Percentiles rank a stretch among this genome's conserved stretches.
These are phyloP conservation scores for Osmerus eperlanus DNA, from an alignment of 2,113 vertebrate species.

Conservation along the genomic window DNA sequence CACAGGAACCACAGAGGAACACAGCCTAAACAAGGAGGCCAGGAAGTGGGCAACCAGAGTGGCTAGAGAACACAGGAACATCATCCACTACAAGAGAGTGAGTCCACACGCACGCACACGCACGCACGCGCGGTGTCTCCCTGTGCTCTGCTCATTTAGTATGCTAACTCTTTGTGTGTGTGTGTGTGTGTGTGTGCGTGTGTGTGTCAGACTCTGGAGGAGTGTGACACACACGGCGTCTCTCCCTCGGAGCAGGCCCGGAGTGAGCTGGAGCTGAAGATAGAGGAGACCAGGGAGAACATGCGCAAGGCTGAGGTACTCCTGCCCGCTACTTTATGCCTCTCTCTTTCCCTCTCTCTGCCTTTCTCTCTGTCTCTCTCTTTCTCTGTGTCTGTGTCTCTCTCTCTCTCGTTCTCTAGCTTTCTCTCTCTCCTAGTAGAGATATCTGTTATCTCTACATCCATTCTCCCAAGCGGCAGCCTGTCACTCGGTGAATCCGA, in stretches of 20 bases:
- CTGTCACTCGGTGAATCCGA: conserved; percentile 31
- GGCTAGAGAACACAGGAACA: conserved; percentile 94
- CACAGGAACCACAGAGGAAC: conserved; percentile 92
- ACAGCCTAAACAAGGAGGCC: conserved; percentile 98
- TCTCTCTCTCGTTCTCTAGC: too few relatives aligned
- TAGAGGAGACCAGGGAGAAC: conserved; percentile 90
- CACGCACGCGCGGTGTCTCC: neutral
- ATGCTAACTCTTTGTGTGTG: conserved; percentile 16
- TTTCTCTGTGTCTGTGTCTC: too few relatives aligned
- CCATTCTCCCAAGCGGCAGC: conserved; percentile 19
- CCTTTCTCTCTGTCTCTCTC: neutral
- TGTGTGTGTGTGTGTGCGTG: conserved; percentile 16
- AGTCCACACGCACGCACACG: conserved; percentile 25
- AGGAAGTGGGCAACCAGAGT: conserved; percentile 94
- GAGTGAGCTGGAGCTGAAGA: conserved; percentile 88
- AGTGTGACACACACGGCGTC: conserved; percentile 85
- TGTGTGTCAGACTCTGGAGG: conserved; percentile 80
- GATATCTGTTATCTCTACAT: too few relatives aligned
- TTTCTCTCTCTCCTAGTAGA: neutral
- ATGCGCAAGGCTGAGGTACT: conserved; percentile 92
- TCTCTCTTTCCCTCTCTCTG: conserved; percentile 7
- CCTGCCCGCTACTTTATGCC: neutral
- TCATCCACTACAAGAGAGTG: conserved; percentile 90
- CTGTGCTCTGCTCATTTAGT: neutral
- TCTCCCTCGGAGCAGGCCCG: conserved; percentile 84